A percentile compares a stretch with the other conserved stretches of the same genome.
Evolutionary conservation across 2,113 vertebrate species (phyloP).

Genomic region (Diadophis punctatus): DNA sequence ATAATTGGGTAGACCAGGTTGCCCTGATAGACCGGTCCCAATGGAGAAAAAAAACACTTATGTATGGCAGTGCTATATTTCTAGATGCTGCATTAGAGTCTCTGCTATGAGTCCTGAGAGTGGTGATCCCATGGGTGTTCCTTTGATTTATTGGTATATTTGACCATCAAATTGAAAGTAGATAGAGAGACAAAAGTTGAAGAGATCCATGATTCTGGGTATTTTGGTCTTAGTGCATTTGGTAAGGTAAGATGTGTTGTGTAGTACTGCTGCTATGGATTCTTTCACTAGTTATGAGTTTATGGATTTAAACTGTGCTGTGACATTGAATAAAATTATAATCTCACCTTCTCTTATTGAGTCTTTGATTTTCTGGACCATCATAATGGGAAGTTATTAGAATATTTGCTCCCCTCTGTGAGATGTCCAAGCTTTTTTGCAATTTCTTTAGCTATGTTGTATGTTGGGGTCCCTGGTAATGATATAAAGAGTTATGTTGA

Average conservation of each 20-base stretch:
- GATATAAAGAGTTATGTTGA: neutral
- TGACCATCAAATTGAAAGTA: neutral
- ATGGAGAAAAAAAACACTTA: no score
- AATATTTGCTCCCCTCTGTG: neutral
- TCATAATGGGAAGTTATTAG: neutral
- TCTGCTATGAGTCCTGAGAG: neutral
- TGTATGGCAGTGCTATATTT: neutral
- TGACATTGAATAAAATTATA: neutral
- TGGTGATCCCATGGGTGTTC: neutral
- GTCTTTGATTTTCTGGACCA: neutral
- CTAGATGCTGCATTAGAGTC: neutral
- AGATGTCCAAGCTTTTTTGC: neutral
- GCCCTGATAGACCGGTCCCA: no score
- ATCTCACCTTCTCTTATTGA: neutral
- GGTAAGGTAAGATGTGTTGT: neutral
- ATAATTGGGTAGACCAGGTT: no score
- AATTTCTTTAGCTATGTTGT: neutral
- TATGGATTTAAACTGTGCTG: neutral
- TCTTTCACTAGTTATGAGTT: neutral
- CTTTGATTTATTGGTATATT: neutral
- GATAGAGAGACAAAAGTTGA: neutral
- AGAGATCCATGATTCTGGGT: neutral
- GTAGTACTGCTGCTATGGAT: neutral
- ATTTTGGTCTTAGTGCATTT: neutral
- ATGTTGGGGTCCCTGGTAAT: neutral